Percentiles rank a stretch among this genome's conserved stretches.
These are phyloP conservation scores for Trissoscelio sp. DNA, from an alignment of 2,888 invertebrate species.

Conservation along the genomic window DNA sequence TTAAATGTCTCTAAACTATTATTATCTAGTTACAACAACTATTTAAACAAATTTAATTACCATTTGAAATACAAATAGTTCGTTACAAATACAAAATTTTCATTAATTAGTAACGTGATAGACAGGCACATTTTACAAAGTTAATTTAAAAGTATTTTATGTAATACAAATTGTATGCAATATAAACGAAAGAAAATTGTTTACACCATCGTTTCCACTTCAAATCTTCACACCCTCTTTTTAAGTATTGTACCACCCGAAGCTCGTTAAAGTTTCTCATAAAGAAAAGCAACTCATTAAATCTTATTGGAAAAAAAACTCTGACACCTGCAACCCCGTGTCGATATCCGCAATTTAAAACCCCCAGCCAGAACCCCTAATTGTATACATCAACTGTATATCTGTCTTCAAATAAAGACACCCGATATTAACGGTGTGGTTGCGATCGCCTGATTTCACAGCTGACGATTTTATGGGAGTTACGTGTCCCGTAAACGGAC, in stretches of 20 bases:
- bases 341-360: constrained; percentile 15
- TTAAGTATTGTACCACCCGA: background rate
- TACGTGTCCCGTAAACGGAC: constrained; percentile 32
- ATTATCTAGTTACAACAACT: too few relatives aligned
- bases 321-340: constrained; percentile 53
- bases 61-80: too few relatives aligned
- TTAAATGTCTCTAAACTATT: too few relatives aligned
- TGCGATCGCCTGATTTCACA: constrained; percentile 36
- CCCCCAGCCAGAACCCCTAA: background rate
- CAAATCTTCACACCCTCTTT: constrained; percentile 16
- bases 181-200: too few relatives aligned
- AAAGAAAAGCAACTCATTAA: constrained; percentile 56
- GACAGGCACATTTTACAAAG: too few relatives aligned
- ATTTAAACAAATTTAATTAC: too few relatives aligned
- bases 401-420: constrained; percentile 25
- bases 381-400: constrained; percentile 1
- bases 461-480: constrained; percentile 50
- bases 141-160: too few relatives aligned
- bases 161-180: too few relatives aligned
- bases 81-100: too few relatives aligned
- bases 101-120: too few relatives aligned
- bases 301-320: constrained; percentile 13
- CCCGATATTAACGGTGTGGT: constrained; percentile 30
- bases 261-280: constrained; percentile 57
- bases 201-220: too few relatives aligned